Conservation (phyloP, 1,140 invertebrate genomes). For the Ctenoplectra terminalis region DNA sequence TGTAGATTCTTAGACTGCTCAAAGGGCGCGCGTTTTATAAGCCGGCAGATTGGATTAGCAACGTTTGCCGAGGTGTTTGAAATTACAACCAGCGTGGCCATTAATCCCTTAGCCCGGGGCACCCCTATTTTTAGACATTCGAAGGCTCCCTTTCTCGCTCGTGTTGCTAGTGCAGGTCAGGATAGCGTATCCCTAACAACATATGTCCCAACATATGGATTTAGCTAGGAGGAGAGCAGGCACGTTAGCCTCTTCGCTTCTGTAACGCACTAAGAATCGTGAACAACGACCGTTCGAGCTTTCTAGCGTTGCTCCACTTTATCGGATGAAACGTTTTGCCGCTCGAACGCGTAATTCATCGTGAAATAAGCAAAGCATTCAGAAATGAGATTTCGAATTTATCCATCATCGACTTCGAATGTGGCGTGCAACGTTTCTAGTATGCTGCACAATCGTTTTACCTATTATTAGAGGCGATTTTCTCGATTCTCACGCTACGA, state of each 20-base stretch:
- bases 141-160: conserved; percentile 32
- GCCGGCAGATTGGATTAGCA: conserved; percentile 57
- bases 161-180: conserved; percentile 62
- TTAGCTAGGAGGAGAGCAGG: conserved; percentile 36
- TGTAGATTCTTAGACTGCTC: neutral
- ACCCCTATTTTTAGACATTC: conserved; percentile 65
- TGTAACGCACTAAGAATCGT: neutral
- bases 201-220: conserved; percentile 62
- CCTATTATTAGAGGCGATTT: neutral
- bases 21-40: conserved; percentile 44
- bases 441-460: neutral
- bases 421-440: neutral
- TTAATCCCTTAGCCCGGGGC: conserved; percentile 58
- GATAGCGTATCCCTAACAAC: conserved; percentile 57
- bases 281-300: neutral
- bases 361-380: neutral
- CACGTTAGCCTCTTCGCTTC: conserved; percentile 34
- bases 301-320: conserved; percentile 16
- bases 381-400: neutral
- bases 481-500: conserved; percentile 34
- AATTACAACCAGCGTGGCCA: conserved; percentile 57
- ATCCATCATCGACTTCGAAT: no score
- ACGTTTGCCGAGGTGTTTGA: conserved; percentile 61
- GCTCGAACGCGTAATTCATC: neutral
- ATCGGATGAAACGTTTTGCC: neutral